phyloP scores from a whole-genome alignment of 2,888 invertebrate species.

The Archips crataeganus region DNA sequence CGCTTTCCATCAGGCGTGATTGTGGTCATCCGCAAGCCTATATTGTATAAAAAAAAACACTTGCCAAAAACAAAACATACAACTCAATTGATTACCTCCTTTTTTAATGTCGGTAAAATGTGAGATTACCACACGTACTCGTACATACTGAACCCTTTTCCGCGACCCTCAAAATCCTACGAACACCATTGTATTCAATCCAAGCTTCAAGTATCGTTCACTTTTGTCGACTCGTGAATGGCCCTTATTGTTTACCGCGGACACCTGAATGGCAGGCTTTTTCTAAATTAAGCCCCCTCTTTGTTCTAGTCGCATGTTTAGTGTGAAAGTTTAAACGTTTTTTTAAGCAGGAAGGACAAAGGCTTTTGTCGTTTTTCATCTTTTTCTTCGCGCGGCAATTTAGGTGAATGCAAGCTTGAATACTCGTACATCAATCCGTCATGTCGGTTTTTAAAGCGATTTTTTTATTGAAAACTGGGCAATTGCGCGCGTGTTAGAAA shows the following conservation, averaged over 20 bases:
- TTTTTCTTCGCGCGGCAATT: not conserved
- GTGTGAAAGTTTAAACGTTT: slow-evolving; percentile 8
- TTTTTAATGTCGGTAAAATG: too few relatives aligned
- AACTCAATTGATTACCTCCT: too few relatives aligned
- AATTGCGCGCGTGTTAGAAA: too few relatives aligned
- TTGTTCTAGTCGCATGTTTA: slow-evolving; percentile 7
- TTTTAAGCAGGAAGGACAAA: slow-evolving; percentile 1
- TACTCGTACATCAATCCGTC: not conserved
- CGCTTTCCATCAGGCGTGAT: too few relatives aligned
- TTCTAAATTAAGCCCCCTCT: slow-evolving; percentile 15
- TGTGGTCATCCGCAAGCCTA: too few relatives aligned
- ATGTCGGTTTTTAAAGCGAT: not conserved
- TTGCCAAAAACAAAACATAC: too few relatives aligned
- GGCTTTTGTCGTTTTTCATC: not conserved
- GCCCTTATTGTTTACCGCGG: slow-evolving; percentile 8
- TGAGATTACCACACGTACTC: too few relatives aligned
- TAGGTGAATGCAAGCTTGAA: not conserved
- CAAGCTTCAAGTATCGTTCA: slow-evolving; percentile 1
- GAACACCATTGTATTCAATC: not conserved
- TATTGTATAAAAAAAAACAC: too few relatives aligned
- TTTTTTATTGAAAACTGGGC: too few relatives aligned
- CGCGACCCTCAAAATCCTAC: not conserved
- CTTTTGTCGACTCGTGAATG: slow-evolving; percentile 10
- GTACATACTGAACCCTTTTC: too few relatives aligned
- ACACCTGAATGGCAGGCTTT: slow-evolving; percentile 25